A percentile compares a stretch with the other conserved stretches of the same genome.
phyloP scores from a whole-genome alignment of 2,888 invertebrate genomes.

The Lydus trimaculatus region DNA sequence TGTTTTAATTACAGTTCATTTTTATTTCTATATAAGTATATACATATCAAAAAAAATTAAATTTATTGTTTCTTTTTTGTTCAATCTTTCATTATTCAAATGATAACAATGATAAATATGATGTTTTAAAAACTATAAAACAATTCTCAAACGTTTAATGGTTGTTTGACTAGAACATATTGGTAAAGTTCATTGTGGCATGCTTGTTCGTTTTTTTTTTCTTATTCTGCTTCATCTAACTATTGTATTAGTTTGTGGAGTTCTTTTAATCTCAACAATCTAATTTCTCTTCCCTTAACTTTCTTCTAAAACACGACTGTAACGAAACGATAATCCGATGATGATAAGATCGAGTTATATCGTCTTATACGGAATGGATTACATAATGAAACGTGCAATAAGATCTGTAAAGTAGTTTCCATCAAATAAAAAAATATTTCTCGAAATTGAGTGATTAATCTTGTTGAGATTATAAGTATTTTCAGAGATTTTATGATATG shows the following conservation, averaged over 20 bases:
- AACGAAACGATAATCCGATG: not conserved
- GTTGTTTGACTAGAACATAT: slow-evolving; percentile 27
- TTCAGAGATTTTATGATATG: slow-evolving; percentile 16
- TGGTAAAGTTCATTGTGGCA: slow-evolving; percentile 19
- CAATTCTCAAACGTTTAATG: slow-evolving; percentile 21
- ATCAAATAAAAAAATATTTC: no score
- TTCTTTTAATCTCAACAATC: not conserved
- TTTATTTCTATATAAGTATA: slow-evolving; percentile 20
- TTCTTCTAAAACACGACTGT: not conserved
- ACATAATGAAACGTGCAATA: not conserved
- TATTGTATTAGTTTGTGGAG: slow-evolving; percentile 8
- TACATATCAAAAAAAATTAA: slow-evolving; percentile 31
- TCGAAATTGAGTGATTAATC: no score
- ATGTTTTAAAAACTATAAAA: slow-evolving; percentile 24
- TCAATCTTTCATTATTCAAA: slow-evolving; percentile 14
- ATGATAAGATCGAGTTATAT: not conserved
- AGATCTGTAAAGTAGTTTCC: not conserved
- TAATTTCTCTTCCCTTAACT: not conserved
- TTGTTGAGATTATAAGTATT: not conserved
- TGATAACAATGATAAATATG: slow-evolving; percentile 22
- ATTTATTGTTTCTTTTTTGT: not conserved
- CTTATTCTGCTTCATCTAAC: not conserved
- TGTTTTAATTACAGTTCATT: slow-evolving; percentile 28
- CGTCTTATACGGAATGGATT: no score
- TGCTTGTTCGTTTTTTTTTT: slow-evolving; percentile 10